phyloP scores from a whole-genome alignment of 2,797 vertebrate genomes.

The Micromesistius poutassou region DNA sequence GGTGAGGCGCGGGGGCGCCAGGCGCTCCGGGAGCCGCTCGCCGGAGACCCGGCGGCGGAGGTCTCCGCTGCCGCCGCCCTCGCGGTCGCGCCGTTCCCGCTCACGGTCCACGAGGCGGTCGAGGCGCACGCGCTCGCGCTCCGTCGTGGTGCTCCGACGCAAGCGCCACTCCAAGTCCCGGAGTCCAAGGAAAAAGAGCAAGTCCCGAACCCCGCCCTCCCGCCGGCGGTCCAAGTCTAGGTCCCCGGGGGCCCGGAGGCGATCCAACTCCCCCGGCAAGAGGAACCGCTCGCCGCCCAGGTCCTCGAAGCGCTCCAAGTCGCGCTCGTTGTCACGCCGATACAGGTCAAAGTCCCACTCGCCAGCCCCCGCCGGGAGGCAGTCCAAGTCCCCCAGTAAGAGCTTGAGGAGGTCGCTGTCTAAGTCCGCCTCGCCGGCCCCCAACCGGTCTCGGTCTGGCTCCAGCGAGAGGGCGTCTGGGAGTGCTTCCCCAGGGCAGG shows the following conservation, averaged over 20 bases:
- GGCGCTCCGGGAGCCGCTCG: slow-evolving; percentile 73
- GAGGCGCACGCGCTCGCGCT: slow-evolving; percentile 55
- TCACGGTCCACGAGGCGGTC: slow-evolving; percentile 20
- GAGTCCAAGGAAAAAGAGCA: slow-evolving; percentile 58
- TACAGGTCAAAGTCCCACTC: slow-evolving; percentile 58
- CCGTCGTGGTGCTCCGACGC: slow-evolving; percentile 63
- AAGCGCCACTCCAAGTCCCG: slow-evolving; percentile 65
- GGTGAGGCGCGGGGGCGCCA: slow-evolving; percentile 58
- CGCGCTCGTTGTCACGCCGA: slow-evolving; percentile 62
- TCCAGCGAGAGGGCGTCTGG: slow-evolving; percentile 64
- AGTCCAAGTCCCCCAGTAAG: slow-evolving; percentile 59
- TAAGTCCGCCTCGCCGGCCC: slow-evolving; percentile 48
- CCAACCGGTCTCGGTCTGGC: slow-evolving; percentile 61
- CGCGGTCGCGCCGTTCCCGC: slow-evolving; percentile 59
- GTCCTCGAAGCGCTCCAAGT: slow-evolving; percentile 60
- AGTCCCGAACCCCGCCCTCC: slow-evolving; percentile 65
- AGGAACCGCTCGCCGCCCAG: slow-evolving; percentile 59
- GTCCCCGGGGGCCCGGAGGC: slow-evolving; percentile 61
- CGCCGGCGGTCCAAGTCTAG: slow-evolving; percentile 73
- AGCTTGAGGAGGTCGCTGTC: slow-evolving; percentile 54
- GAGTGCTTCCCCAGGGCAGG: slow-evolving; percentile 63
- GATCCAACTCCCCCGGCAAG: slow-evolving; percentile 63
- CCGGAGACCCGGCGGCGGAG: slow-evolving; percentile 57
- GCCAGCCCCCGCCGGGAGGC: slow-evolving; percentile 47
- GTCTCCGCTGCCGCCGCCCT: slow-evolving; percentile 54